Conservation (phyloP, 2,888 invertebrate genomes). For the Drosophila siamana region DNA sequence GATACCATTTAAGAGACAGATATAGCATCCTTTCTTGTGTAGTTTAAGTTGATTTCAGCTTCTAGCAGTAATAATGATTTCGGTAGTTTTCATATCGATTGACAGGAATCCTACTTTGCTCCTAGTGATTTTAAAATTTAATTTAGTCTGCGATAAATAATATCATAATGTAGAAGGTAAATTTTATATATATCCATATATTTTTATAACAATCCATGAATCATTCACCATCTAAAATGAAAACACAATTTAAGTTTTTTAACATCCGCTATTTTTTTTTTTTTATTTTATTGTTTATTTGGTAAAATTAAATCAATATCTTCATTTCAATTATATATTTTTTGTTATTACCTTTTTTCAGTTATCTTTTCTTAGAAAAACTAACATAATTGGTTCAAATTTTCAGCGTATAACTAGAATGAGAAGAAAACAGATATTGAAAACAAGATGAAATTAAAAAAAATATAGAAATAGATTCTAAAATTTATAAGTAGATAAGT, state of each 20-base stretch:
- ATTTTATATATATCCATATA: too few relatives aligned
- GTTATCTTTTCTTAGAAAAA: conserved; percentile 80
- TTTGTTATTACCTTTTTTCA: conserved; percentile 80
- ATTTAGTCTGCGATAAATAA: too few relatives aligned
- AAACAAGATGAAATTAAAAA: conserved; percentile 61
- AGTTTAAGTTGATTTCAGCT: too few relatives aligned
- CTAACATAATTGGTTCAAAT: conserved; percentile 78
- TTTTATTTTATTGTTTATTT: conserved; percentile 68
- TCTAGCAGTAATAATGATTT: too few relatives aligned
- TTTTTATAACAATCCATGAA: too few relatives aligned
- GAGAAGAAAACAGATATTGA: conserved; percentile 75
- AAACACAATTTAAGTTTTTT: conserved; percentile 23
- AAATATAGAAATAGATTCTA: conserved; percentile 49
- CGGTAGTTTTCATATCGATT: too few relatives aligned
- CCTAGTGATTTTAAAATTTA: too few relatives aligned
- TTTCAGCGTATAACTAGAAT: conserved; percentile 82
- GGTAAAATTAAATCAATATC: conserved; percentile 79
- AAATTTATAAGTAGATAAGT: conserved; percentile 47
- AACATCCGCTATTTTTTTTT: conserved; percentile 63
- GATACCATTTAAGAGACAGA: too few relatives aligned
- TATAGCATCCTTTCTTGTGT: too few relatives aligned
- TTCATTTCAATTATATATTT: conserved; percentile 72
- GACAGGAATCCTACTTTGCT: too few relatives aligned
- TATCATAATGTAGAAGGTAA: too few relatives aligned
- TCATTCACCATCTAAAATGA: conserved; percentile 36